phyloP scores from a whole-genome alignment of 2,797 vertebrate genomes.

The Sarcophilus harrisii region DNA sequence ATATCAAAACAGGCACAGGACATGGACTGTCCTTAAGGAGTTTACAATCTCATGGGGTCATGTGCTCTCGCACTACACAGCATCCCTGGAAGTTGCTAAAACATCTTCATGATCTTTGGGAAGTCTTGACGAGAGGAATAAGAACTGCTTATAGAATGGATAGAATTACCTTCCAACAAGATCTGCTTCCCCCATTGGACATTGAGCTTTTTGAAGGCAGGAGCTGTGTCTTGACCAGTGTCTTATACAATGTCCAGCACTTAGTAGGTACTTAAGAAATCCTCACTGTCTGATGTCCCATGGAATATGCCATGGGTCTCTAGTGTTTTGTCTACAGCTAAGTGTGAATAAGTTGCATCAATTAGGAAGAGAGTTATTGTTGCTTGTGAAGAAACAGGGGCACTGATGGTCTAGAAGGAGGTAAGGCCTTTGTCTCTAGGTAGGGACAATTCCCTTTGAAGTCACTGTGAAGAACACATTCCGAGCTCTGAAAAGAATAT shows the following conservation, averaged over 20 bases:
- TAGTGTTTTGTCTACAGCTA: not conserved
- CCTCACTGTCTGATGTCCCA: not conserved
- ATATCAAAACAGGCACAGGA: no score
- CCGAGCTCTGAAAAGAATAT: constrained; percentile 9
- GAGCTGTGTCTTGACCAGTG: not conserved
- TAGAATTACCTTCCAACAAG: constrained; percentile 41
- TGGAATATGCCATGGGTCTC: not conserved
- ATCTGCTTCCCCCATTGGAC: constrained; percentile 41
- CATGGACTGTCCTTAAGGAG: not conserved
- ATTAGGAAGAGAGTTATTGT: not conserved
- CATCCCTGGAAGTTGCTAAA: not conserved
- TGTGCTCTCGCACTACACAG: not conserved
- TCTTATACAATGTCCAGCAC: not conserved
- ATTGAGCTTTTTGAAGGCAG: constrained; percentile 31
- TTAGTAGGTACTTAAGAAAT: not conserved
- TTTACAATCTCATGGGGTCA: not conserved
- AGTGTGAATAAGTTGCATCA: constrained; percentile 16
- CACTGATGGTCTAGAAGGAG: not conserved
- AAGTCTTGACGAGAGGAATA: constrained; percentile 33
- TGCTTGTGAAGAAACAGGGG: not conserved
- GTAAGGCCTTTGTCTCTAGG: not conserved
- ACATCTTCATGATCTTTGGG: constrained; percentile 8
- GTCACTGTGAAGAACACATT: not conserved
- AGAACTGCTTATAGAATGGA: constrained; percentile 22
- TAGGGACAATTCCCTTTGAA: constrained; percentile 30